Evolutionary conservation across 2,888 invertebrate species (phyloP).

Genomic region (Operophtera brumata): DNA sequence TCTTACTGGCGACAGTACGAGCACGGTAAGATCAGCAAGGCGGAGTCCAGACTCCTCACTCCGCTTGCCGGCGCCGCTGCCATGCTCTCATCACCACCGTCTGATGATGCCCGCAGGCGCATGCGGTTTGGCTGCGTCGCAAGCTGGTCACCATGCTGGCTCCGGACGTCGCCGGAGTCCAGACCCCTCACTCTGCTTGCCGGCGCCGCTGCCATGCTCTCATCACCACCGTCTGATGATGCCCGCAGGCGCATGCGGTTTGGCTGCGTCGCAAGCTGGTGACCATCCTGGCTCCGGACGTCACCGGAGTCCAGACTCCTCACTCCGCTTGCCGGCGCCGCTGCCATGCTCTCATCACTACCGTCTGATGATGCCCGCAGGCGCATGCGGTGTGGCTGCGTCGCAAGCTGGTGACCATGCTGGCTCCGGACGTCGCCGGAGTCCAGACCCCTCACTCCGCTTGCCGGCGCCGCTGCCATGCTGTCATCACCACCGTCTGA

Average conservation of each 20-base stretch:
- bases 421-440: too few relatives aligned
- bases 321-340: conserved; percentile 54
- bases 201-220: too few relatives aligned
- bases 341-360: conserved; percentile 60
- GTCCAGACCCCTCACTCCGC: too few relatives aligned
- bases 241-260: conserved; percentile 67
- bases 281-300: conserved; percentile 58
- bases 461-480: conserved; percentile 59
- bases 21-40: conserved; percentile 82
- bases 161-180: conserved; percentile 51
- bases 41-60: conserved; percentile 77
- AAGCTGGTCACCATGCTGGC: conserved; percentile 66
- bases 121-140: conserved; percentile 68
- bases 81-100: too few relatives aligned
- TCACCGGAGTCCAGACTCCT: conserved; percentile 52
- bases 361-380: conserved; percentile 69
- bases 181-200: conserved; percentile 52
- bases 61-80: conserved; percentile 76
- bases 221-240: too few relatives aligned
- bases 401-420: too few relatives aligned
- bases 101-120: too few relatives aligned
- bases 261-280: conserved; percentile 70
- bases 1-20: conserved; percentile 84
- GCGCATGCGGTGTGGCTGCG: too few relatives aligned
- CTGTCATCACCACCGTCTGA: conserved; percentile 59